Conservation (phyloP, 2,113 vertebrate genomes). For the Hemichromis elongatus region DNA sequence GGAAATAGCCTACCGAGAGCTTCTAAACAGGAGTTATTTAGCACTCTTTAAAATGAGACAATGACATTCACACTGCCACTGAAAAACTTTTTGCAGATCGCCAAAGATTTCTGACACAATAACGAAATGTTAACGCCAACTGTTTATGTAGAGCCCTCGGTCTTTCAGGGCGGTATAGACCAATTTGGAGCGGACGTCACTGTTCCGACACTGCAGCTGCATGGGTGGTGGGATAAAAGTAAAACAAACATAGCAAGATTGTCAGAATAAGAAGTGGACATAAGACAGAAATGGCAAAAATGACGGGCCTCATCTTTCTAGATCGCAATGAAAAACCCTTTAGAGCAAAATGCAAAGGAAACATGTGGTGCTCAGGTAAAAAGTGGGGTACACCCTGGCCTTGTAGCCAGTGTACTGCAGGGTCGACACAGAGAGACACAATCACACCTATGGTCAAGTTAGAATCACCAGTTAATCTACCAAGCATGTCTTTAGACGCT, state of each 20-base stretch:
- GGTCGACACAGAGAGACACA: neutral
- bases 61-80: neutral
- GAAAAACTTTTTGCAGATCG: neutral
- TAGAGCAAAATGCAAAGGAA: neutral
- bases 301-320: neutral
- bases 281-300: neutral
- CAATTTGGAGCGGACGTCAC: neutral
- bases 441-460: neutral
- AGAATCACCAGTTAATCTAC: neutral
- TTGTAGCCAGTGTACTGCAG: neutral
- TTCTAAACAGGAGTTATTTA: neutral
- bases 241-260: neutral
- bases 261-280: neutral
- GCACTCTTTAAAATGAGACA: neutral
- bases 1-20: neutral
- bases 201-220: neutral
- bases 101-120: neutral
- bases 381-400: neutral
- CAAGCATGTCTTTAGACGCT: neutral
- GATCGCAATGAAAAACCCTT: neutral
- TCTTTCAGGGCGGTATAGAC: neutral
- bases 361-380: fast-evolving
- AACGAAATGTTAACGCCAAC: neutral
- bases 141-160: neutral
- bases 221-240: neutral